phyloP scores from a whole-genome alignment of 2,113 vertebrate species.

The Paramisgurnus dabryanus region DNA sequence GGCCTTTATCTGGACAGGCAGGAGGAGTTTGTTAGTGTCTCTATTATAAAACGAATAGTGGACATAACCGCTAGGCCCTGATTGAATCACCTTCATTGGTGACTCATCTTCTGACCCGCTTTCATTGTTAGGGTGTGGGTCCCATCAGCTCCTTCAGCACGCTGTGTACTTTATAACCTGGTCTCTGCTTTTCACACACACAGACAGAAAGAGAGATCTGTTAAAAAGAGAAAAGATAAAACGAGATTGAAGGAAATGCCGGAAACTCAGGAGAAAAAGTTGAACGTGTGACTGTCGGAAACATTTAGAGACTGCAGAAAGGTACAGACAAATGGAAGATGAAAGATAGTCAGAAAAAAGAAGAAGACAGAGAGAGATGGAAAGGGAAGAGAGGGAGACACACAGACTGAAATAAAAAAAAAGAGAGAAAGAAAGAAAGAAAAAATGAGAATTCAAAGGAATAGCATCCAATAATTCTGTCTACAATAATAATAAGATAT shows the following conservation, averaged over 20 bases:
- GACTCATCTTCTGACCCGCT: slow-evolving; percentile 62
- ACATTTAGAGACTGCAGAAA: slow-evolving; percentile 8
- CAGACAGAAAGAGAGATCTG: slow-evolving; percentile 8
- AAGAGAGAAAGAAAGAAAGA: background rate
- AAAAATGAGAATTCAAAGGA: background rate
- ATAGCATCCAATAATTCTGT: too few species aligned
- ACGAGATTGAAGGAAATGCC: background rate
- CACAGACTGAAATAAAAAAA: background rate
- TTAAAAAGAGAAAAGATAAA: slow-evolving; percentile 10
- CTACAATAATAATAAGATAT: too few species aligned
- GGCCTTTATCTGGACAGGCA: slow-evolving; percentile 58
- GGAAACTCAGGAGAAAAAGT: background rate
- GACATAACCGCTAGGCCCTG: slow-evolving; percentile 49
- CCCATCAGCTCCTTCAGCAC: slow-evolving; percentile 38
- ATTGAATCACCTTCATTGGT: slow-evolving; percentile 62
- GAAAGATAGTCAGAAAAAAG: slow-evolving; percentile 25
- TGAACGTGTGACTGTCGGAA: background rate
- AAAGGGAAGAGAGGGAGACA: background rate
- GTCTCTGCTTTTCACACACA: slow-evolving; percentile 22
- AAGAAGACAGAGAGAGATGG: background rate
- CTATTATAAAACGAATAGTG: slow-evolving; percentile 61
- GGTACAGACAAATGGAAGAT: slow-evolving; percentile 4
- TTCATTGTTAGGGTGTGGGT: slow-evolving; percentile 50
- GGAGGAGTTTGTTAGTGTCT: slow-evolving; percentile 60
- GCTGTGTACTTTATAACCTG: slow-evolving; percentile 16